phyloP scores from a whole-genome alignment of 2,113 vertebrate species.

The Hippolais icterina region DNA sequence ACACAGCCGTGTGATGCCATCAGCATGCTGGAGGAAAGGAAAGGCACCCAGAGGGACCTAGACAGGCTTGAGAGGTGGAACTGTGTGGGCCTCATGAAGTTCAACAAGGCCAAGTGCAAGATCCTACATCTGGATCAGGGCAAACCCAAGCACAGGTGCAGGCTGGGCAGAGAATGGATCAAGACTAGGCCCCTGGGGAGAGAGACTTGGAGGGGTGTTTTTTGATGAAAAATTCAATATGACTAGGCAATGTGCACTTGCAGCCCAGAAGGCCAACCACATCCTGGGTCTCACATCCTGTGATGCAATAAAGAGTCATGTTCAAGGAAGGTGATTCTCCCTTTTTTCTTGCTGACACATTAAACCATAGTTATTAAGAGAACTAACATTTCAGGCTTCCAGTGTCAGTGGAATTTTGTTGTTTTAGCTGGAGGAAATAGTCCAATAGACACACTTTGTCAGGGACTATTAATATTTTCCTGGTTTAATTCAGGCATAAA shows the following conservation, averaged over 20 bases:
- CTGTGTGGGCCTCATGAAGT: neutral
- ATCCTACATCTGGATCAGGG: neutral
- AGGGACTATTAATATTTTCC: neutral
- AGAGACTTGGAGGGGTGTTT: neutral
- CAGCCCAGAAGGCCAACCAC: neutral
- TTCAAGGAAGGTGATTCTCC: neutral
- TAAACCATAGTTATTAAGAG: neutral
- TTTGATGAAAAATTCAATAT: neutral
- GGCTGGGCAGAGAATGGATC: neutral
- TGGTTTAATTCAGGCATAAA: neutral
- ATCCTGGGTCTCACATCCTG: neutral
- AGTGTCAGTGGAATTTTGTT: neutral
- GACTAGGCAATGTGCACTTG: neutral
- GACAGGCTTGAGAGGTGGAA: neutral
- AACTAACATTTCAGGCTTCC: neutral
- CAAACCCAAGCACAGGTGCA: neutral
- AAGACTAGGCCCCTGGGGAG: neutral
- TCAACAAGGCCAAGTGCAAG: neutral
- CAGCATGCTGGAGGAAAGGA: neutral
- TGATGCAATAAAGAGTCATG: neutral
- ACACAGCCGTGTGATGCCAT: neutral
- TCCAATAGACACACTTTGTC: neutral
- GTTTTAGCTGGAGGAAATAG: neutral
- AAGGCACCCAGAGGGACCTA: neutral
- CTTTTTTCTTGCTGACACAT: neutral